phyloP scores from a whole-genome alignment of 2,113 vertebrate genomes.

The Scortum barcoo region DNA sequence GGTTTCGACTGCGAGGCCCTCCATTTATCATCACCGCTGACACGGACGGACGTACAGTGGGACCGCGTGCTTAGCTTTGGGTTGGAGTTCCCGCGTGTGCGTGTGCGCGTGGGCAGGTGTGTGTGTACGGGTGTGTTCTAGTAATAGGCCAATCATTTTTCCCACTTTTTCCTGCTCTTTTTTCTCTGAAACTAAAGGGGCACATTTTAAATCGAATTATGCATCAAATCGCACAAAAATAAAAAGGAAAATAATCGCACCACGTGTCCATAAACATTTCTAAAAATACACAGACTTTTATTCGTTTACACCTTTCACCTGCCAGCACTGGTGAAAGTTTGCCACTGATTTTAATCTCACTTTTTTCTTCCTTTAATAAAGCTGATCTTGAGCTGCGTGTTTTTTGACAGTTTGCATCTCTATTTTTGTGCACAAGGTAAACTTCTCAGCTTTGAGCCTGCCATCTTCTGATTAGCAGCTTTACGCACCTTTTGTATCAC shows the following conservation, averaged over 20 bases:
- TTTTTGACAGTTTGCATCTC: not conserved
- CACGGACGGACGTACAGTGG: constrained; percentile 77
- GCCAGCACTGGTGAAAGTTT: not conserved
- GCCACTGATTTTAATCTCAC: not conserved
- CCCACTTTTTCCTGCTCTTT: not conserved
- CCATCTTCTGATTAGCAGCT: not conserved
- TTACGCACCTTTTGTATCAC: constrained; percentile 3
- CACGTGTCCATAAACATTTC: not conserved
- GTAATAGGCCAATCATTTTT: not conserved
- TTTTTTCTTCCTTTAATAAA: not conserved
- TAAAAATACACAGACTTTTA: not conserved
- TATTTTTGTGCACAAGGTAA: not conserved
- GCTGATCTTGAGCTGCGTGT: not conserved
- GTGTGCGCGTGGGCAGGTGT: not conserved
- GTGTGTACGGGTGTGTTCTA: not conserved
- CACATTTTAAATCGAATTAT: not conserved
- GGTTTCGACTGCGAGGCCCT: constrained; percentile 90
- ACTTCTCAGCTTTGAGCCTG: not conserved
- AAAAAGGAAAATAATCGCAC: not conserved
- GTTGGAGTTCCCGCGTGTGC: constrained; percentile 20
- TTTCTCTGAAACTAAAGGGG: not conserved
- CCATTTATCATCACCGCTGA: constrained; percentile 89
- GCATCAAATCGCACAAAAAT: not conserved
- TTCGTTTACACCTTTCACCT: not conserved
- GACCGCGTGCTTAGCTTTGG: constrained; percentile 39